Evolutionary conservation across 2,113 vertebrate genomes (phyloP).

Genomic region (Petrocephalus zakoni): DNA sequence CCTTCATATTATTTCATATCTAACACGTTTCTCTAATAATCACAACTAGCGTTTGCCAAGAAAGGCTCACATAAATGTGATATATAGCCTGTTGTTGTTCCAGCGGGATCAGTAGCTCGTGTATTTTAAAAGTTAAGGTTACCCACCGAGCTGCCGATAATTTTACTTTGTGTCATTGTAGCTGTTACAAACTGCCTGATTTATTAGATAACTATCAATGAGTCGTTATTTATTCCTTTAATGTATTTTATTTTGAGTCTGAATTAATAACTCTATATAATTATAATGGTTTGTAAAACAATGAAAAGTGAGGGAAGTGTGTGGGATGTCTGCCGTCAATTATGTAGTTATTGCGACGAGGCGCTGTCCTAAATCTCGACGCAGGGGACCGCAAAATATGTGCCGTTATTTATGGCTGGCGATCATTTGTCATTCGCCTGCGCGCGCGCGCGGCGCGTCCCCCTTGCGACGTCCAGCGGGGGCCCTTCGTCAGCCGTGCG

Average conservation of each 20-base stretch:
- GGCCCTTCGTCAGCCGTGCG: slow-evolving; percentile 20
- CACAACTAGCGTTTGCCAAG: slow-evolving; percentile 10
- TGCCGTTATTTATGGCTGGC: slow-evolving; percentile 2
- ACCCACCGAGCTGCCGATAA: neutral
- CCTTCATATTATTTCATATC: slow-evolving; percentile 16
- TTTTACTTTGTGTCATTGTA: slow-evolving; percentile 17
- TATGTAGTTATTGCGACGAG: neutral
- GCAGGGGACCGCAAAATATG: neutral
- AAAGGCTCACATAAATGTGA: slow-evolving; percentile 10
- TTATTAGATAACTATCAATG: slow-evolving; percentile 14
- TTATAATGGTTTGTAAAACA: slow-evolving; percentile 2
- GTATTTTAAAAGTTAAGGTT: slow-evolving; percentile 19
- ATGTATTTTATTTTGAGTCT: neutral
- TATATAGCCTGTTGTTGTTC: slow-evolving; percentile 18
- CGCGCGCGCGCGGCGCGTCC: slow-evolving; percentile 7
- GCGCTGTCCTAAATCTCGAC: neutral
- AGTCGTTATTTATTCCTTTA: slow-evolving; percentile 3
- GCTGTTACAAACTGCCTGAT: slow-evolving; percentile 13
- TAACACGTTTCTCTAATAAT: slow-evolving; percentile 20
- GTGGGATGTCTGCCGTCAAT: neutral
- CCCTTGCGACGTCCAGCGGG: slow-evolving; percentile 2
- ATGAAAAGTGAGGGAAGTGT: neutral
- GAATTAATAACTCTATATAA: neutral
- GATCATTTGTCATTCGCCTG: slow-evolving; percentile 15
- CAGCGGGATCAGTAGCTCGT: neutral